Conservation (phyloP, 2,797 vertebrate species). For the Melanotaenia nigrans region DNA sequence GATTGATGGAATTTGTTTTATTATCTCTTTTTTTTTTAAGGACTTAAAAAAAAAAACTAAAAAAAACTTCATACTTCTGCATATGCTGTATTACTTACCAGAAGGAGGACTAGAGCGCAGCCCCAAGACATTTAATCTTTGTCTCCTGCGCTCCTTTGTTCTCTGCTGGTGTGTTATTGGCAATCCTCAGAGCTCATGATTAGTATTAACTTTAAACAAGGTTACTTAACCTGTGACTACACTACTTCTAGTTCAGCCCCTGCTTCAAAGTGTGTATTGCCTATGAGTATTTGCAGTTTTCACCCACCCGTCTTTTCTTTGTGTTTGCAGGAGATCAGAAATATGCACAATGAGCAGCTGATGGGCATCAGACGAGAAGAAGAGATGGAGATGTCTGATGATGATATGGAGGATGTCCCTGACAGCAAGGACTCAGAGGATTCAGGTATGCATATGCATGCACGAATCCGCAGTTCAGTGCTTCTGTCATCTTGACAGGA, state of each 20-base stretch:
- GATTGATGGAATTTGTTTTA: not conserved
- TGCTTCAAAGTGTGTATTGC: slow-evolving; percentile 15
- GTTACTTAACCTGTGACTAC: slow-evolving; percentile 16
- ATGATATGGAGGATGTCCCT: slow-evolving; percentile 89
- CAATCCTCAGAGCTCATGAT: slow-evolving; percentile 24
- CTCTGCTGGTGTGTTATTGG: slow-evolving; percentile 13
- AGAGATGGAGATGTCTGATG: slow-evolving; percentile 99
- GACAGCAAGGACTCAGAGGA: slow-evolving; percentile 91
- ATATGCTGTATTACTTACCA: slow-evolving; percentile 18
- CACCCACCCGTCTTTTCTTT: slow-evolving; percentile 24
- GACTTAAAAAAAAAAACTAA: too few relatives aligned
- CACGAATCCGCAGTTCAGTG: slow-evolving; percentile 9
- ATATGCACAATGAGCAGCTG: slow-evolving; percentile 96
- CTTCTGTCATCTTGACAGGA: slow-evolving; percentile 40
- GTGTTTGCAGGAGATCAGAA: slow-evolving; percentile 93
- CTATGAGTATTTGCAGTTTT: slow-evolving; percentile 20
- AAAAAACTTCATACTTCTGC: not conserved
- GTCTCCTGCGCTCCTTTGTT: slow-evolving; percentile 30
- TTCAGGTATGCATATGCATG: slow-evolving; percentile 64
- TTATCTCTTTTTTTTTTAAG: not conserved
- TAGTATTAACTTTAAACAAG: slow-evolving; percentile 18
- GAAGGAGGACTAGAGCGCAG: slow-evolving; percentile 31
- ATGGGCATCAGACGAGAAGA: slow-evolving; percentile 97
- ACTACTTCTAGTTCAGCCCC: slow-evolving; percentile 14
- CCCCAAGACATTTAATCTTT: slow-evolving; percentile 46